Percentiles rank a stretch among this genome's conserved stretches.
Evolutionary conservation across 1,140 invertebrate genomes (phyloP).

Genomic region (Aphis gossypii): DNA sequence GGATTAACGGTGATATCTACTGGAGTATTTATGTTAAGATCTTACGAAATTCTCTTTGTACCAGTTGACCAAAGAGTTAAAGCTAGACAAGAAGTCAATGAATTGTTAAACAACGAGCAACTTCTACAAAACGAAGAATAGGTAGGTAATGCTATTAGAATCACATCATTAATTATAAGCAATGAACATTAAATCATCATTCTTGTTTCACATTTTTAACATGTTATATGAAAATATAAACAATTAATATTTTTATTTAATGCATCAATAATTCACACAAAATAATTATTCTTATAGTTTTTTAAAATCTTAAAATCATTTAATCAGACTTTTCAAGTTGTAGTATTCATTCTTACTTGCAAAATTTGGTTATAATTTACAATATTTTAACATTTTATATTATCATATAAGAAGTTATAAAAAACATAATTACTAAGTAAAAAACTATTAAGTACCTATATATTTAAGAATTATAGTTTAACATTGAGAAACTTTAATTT

Average conservation of each 20-base stretch:
- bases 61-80: constrained; percentile 28
- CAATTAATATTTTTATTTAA: background rate
- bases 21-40: constrained; percentile 3
- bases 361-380: background rate
- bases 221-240: background rate
- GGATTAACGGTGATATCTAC: constrained; percentile 42
- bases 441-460: background rate
- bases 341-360: background rate
- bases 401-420: background rate
- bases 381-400: background rate
- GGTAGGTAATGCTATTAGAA: constrained; percentile 20
- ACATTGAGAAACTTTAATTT: background rate
- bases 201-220: background rate
- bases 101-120: constrained; percentile 42
- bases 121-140: background rate
- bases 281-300: background rate
- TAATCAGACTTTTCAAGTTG: constrained; percentile 19
- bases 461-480: background rate
- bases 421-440: background rate
- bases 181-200: background rate
- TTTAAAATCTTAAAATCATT: background rate
- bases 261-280: background rate
- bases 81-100: constrained; percentile 30
- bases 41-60: constrained; percentile 50
- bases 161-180: background rate